Base-by-base conservation (phyloP, 2,888 invertebrate genomes). In the Cheilosia pagana region DNA sequence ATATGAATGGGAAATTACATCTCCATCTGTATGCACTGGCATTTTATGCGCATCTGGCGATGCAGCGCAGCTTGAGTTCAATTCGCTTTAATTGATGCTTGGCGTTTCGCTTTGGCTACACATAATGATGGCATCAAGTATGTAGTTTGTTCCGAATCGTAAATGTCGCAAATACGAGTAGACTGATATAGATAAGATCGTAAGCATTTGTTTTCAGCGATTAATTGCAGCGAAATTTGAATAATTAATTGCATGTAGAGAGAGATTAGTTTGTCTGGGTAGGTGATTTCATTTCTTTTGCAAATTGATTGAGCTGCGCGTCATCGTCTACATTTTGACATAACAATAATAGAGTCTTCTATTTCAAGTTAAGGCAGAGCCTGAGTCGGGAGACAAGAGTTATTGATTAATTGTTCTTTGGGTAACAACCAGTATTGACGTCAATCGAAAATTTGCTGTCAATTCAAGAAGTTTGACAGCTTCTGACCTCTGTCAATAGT, bases 31-130 rank as follows among this genome's bases (percentile, higher is more conserved):
- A 62, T 62, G 65, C 28, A 71, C 60, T 53, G 59, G 65, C 71
- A 41, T 50, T 50, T 43, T 60, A 31, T 59, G 50, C 14, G 65
- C 75, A 75, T 76, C 71, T 77, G 65, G 70, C 43, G 25, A 45
- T 68, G 68, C 68, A 50, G 75, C 68, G 75, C 68, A 62, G 62
- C 43, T 39, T 39, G 45, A 76, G 45, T 70, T 71, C 52, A 76
- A 75, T 75, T 81, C 63, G 71, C 43, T 53, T 60, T 71, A 82
- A 82, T 82, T 82, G 76, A 71, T 81, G 76, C 75, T 74, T 68
- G 48, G 53, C 50, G 63, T 81, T 75, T 75, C 52, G 57, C 63
- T 76, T 81, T 75, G 43, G 70, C 48, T 62, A 71, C 41, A 63
- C 53, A 62, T 28, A 65, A 16, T 43, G 50, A 79, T 76, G 76